phyloP scores from a whole-genome alignment of 2,888 invertebrate species.

The Polyommatus icarus region DNA sequence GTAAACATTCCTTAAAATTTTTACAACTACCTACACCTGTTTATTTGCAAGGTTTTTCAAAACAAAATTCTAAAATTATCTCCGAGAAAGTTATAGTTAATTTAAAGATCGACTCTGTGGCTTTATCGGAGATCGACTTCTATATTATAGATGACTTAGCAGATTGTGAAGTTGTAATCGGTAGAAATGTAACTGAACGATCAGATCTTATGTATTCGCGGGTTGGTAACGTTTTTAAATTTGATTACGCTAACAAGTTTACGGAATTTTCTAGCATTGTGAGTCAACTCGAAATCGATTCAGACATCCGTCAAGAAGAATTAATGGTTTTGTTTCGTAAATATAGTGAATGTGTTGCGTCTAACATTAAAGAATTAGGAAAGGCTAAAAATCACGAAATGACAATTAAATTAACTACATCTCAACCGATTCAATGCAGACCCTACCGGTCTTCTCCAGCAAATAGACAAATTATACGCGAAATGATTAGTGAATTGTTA shows the following conservation, averaged over 20 bases:
- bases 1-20: not conserved
- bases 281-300: not conserved
- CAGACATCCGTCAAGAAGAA: not conserved
- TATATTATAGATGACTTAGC: slow-evolving; percentile 30
- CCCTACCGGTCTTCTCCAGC: not conserved
- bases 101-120: slow-evolving; percentile 9
- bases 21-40: slow-evolving; percentile 1
- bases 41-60: slow-evolving; percentile 3
- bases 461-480: slow-evolving; percentile 24
- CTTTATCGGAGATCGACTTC: not conserved
- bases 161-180: slow-evolving; percentile 40
- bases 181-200: slow-evolving; percentile 33
- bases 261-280: not conserved
- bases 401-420: not conserved
- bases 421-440: slow-evolving; percentile 20
- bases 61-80: not conserved
- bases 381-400: slow-evolving; percentile 19
- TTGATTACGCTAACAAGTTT: not conserved
- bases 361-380: slow-evolving; percentile 5
- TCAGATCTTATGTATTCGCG: slow-evolving; percentile 20
- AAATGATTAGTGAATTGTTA: slow-evolving; percentile 20
- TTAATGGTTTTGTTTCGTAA: slow-evolving; percentile 7
- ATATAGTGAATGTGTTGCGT: slow-evolving; percentile 25
- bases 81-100: not conserved
- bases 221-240: not conserved